phyloP scores from a whole-genome alignment of 2,113 vertebrate genomes.

The Myodes glareolus region DNA sequence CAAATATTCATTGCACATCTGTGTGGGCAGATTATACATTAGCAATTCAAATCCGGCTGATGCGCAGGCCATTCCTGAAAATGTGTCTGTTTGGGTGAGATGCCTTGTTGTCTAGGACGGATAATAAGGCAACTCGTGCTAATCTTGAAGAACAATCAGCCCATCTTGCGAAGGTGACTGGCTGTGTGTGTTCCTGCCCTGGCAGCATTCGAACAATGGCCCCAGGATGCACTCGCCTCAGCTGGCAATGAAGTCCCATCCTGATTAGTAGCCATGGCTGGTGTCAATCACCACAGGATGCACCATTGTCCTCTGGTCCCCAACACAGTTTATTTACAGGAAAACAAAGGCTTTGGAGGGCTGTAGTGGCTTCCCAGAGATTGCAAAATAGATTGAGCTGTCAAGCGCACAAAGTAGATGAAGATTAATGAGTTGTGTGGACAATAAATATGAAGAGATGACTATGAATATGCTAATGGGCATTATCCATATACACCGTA shows the following conservation, averaged over 20 bases:
- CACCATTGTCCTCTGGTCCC: conserved; percentile 88
- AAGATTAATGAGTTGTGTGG: conserved; percentile 98
- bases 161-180: conserved; percentile 91
- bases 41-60: conserved; percentile 89
- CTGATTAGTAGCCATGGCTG: conserved; percentile 93
- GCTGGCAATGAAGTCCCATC: conserved; percentile 94
- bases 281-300: conserved; percentile 93
- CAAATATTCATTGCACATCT: conserved; percentile 92
- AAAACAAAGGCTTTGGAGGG: conserved; percentile 93
- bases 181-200: conserved; percentile 87
- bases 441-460: conserved; percentile 99
- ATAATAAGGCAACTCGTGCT: conserved; percentile 88
- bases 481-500: conserved; percentile 95
- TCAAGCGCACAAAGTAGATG: conserved; percentile 96
- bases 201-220: conserved; percentile 88
- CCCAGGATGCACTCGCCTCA: conserved; percentile 90
- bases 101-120: conserved; percentile 86
- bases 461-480: conserved; percentile 99
- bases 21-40: conserved; percentile 91
- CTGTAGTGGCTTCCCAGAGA: conserved; percentile 91
- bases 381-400: conserved; percentile 99
- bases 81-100: conserved; percentile 87
- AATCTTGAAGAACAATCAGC: conserved; percentile 92
- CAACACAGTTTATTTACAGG: conserved; percentile 91
- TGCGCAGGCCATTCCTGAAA: conserved; percentile 85